Evolutionary conservation across 2,797 vertebrate species (phyloP), one percentile per base, ranked within the genome.

Genomic region (Propithecus perrieri): DNA sequence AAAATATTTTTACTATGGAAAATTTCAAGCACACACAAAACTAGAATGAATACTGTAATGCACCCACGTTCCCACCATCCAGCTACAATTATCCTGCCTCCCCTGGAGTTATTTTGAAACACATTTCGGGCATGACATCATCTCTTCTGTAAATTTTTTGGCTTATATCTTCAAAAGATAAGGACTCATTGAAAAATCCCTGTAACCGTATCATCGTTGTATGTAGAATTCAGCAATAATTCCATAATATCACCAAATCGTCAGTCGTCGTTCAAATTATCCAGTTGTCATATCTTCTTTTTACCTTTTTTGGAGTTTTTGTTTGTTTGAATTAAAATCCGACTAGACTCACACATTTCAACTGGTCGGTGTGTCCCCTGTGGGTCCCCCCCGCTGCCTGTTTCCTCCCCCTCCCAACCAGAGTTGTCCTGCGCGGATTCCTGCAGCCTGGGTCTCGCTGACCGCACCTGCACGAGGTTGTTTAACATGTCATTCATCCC

Each of bases 181-280:
- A 85, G 14, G 46, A n/a, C 41, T 87, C 35, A 17, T 43, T 59
- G 38, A 38, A 67, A 43, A 67, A 38, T 30, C 53, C 4, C 13
- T 7, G 6, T 8, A 17, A 11, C 5, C 12, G 38, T 3, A 15
- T 0, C 20, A 20, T 50, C 7, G 4, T 22, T 28, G 2, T 22
- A 17, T 2, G 12, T 17, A 57, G 55, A 61, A 59, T 33, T 24
- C 11, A 59, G 46, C 4, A 41, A 10, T 55, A 18, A 87, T n/a
- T 55, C 35, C 26, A 9, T 4, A 22, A 20, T 9, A 33, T 26
- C 53, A 11, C 41, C 85, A 72, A 14, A 55, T 9, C 30, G 4
- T 30, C 33, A 41, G 33, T 55, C 13, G 1, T 10, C 11, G 13
- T 35, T 43, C 55, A 41, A 17, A 43, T 20, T 22, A 59, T 2